Evolutionary conservation across 2,113 vertebrate species (phyloP).

Genomic region (Ibidorhyncha struthersii): DNA sequence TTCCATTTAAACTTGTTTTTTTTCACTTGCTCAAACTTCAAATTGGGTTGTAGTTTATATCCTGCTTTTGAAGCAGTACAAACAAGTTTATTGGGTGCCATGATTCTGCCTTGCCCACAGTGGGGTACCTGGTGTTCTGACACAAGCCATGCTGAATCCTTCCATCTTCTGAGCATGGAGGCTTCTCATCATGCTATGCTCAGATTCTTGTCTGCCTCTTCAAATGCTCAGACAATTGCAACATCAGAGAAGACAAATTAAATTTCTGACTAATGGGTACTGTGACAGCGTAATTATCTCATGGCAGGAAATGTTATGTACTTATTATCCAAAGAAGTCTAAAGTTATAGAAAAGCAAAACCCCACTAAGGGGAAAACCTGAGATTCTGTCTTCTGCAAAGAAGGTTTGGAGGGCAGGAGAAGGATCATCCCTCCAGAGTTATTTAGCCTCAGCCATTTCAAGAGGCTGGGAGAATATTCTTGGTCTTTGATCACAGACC

Average conservation of each 20-base stretch:
- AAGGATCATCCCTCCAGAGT: background rate
- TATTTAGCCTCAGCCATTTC: accelerated
- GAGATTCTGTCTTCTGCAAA: background rate
- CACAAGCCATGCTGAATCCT: background rate
- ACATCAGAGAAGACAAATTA: background rate
- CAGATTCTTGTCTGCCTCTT: background rate
- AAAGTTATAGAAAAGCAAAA: background rate
- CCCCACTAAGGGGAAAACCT: background rate
- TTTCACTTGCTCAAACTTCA: background rate
- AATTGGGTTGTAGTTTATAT: background rate
- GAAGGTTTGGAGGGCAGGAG: background rate
- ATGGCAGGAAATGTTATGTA: background rate
- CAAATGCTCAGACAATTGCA: background rate
- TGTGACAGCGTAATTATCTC: background rate
- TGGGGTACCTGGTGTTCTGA: background rate
- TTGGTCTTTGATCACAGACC: background rate
- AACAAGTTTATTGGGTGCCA: background rate
- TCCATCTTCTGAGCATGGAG: background rate
- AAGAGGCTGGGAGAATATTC: background rate
- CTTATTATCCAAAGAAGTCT: background rate
- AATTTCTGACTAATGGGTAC: background rate
- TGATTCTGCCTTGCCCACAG: background rate
- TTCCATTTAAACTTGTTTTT: background rate
- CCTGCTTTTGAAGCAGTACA: background rate
- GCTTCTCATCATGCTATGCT: background rate